Evolutionary conservation across 2,797 vertebrate species (phyloP), one percentile per base, ranked within the genome.

Genomic region (Propithecus deckenii): DNA sequence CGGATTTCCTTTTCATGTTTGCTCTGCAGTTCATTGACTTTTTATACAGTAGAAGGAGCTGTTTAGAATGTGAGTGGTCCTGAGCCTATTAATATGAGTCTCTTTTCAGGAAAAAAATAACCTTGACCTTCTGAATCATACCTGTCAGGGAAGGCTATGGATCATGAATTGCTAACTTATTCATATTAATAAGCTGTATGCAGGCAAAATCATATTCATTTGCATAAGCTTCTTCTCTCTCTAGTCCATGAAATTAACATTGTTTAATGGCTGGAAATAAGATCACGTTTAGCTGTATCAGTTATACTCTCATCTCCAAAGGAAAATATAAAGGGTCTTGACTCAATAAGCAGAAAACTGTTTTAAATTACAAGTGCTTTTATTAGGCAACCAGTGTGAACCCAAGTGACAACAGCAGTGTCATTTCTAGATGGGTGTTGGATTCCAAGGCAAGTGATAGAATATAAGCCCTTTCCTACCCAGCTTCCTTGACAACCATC

Each of bases 181-280:
- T 96, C 89, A 94, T 95, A 97, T 93, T 93, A 97, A 96, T 94
- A 94, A 96, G 69, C 52, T 71, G 4, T 95, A 46, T 90, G 85
- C 80, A 12, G 28, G 78, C 61, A 95, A 96, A 97, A 93, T 95
- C 81, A 90, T 88, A 46, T 57, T 97, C 81, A 94, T 97, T 97
- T 97, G 87, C 95, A 97, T 97, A 95, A 96, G 94, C 93, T 94
- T 10, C 81, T 96, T 94, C 92, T 97, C 35, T 97, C 95, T 92
- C 61, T 89, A 84, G 81, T 38, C 96, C 96, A 97, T 97, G 97
- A 98, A 98, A 98, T 98, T 96, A 97, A 94, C 86, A 97, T 95
- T 95, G 95, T 79, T 93, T 96, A 97, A 98, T 96, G 93, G 67
- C 94, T 95, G 93, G 95, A 96, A 97, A 98, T 92, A 97, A 81